phyloP scores from a whole-genome alignment of 1,140 invertebrate species.

The Papilio polyxenes region DNA sequence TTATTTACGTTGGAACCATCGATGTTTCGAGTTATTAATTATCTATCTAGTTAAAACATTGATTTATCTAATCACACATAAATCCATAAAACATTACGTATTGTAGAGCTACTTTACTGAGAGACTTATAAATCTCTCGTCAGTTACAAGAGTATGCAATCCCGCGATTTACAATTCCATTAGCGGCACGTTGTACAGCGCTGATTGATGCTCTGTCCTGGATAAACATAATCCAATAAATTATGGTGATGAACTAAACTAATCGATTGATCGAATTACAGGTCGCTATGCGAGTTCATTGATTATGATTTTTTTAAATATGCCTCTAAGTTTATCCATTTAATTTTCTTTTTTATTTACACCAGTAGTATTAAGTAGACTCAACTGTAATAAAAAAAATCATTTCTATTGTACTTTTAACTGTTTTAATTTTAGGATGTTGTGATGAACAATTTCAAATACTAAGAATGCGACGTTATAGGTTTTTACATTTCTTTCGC shows the following conservation, averaged over 20 bases:
- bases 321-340: not conserved
- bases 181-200: not conserved
- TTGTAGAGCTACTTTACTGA: not conserved
- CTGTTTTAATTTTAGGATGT: no score
- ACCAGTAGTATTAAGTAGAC: no score
- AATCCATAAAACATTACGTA: not conserved
- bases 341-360: not conserved
- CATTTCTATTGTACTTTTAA: no score
- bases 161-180: slow-evolving; percentile 7
- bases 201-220: slow-evolving; percentile 16
- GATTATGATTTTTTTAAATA: not conserved
- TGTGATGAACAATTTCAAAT: no score
- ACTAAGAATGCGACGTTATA: no score
- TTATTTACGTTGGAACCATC: no score
- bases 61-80: no score
- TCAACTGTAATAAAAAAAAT: no score
- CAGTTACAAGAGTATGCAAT: slow-evolving; percentile 4
- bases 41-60: no score
- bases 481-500: no score
- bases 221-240: slow-evolving; percentile 27
- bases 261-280: slow-evolving; percentile 37
- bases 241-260: not conserved
- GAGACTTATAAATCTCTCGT: not conserved
- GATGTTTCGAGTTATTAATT: no score
- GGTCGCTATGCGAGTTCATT: not conserved